Base-by-base conservation (phyloP, 2,888 invertebrate species). In the Drosophila fulvimacula region DNA sequence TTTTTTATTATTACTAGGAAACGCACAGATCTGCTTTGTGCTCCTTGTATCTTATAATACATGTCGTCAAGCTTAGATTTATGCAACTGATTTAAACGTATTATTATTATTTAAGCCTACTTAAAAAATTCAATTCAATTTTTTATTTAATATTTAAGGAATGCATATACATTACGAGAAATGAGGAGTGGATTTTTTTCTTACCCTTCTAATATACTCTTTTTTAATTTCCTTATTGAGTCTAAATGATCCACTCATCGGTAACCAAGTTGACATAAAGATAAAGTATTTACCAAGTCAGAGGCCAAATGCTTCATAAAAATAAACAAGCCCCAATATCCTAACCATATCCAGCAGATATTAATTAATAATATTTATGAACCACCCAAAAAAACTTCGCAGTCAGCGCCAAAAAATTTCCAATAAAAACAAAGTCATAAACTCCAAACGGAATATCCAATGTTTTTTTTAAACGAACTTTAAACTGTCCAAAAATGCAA, bases 401-500 rank as follows among this genome's bases (percentile, higher is more conserved):
- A 19, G 7, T 21, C 3, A 36, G 15, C 4, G 30, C 15, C 30
- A 32, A 53, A 46, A 39, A 27, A 48, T 36, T 10, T 10, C 5
- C 24, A 17, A 38, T 62, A 34, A 46, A 62, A 83, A 81, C 38
- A 79, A 52, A 36, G 10, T 51, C 61, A 71, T 81, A 79, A 68
- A 83, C 48, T 5, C n/a, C 7, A 32, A 19, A 21, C 34, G 39
- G 38, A 52, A 57, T 58, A 39, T 44, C 58, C 56, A 38, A 21
- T 27, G 48, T 21, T 27, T 13, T 27, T 13, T 10, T 13, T 19
- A 10, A n/a, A 7, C 27, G 30, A 27, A 51, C 48, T 66, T 52
- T 48, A 30, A n/a, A 27, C 42, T 57, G 48, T n/a, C 41, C 56
- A 11, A 42, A 19, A 41, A 15, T 27, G 36, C 30, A 39, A 57